phyloP scores from a whole-genome alignment of 2,113 vertebrate species.

The Telmatochromis brachygnathus region DNA sequence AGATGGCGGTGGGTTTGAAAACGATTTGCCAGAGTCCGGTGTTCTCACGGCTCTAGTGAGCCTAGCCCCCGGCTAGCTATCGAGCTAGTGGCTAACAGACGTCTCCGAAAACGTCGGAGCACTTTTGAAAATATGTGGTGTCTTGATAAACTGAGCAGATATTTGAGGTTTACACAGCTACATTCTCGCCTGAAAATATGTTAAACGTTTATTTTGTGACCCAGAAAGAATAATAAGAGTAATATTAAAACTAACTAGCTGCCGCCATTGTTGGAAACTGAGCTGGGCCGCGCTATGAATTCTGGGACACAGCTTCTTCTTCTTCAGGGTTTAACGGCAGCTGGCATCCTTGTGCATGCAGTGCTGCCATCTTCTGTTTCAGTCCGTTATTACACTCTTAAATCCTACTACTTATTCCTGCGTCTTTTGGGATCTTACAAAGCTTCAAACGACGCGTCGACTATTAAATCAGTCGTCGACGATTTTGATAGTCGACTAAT shows the following conservation, averaged over 20 bases:
- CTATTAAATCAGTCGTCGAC: accelerated
- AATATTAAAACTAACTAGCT: background rate
- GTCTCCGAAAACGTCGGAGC: too few relatives aligned
- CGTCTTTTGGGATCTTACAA: accelerated
- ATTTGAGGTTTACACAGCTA: background rate
- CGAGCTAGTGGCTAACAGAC: too few relatives aligned
- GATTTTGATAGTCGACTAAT: background rate
- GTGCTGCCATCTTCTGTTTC: background rate
- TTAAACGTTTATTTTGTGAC: background rate
- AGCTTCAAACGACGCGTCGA: accelerated
- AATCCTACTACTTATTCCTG: background rate
- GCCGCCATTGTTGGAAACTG: background rate
- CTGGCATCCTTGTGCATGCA: background rate
- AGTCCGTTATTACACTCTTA: background rate
- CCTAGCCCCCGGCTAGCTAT: too few relatives aligned
- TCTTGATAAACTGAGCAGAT: too few relatives aligned
- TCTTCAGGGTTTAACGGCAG: background rate
- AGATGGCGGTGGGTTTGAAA: too few relatives aligned
- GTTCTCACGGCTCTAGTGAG: too few relatives aligned
- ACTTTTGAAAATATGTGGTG: too few relatives aligned
- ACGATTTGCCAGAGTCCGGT: too few relatives aligned
- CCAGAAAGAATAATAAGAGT: background rate
- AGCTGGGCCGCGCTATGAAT: accelerated
- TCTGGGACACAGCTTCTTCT: accelerated
- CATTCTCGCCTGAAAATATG: accelerated